Conservation (phyloP, 2,113 vertebrate species). For the Asarcornis scutulata region DNA sequence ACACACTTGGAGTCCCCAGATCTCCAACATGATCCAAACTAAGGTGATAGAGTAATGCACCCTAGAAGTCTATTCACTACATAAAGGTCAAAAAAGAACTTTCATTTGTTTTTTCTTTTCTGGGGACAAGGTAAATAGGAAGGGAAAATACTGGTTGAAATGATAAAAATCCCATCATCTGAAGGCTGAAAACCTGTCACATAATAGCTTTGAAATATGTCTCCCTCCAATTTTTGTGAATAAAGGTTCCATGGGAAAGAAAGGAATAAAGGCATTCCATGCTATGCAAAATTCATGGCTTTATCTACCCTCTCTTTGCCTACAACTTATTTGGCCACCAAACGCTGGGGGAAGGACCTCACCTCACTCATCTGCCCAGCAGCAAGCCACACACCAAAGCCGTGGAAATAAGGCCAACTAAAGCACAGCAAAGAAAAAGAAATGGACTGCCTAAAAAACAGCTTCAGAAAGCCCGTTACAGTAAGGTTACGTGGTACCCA, state of each 20-base stretch:
- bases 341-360: not conserved
- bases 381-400: not conserved
- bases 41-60: not conserved
- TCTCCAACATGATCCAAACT: not conserved
- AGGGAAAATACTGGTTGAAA: not conserved
- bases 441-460: not conserved
- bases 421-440: not conserved
- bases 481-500: not conserved
- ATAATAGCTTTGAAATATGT: not conserved
- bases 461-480: not conserved
- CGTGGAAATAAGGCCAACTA: not conserved
- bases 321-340: not conserved
- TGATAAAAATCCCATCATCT: accelerated
- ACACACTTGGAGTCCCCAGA: not conserved
- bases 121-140: not conserved
- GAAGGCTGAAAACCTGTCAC: not conserved
- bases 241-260: not conserved
- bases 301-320: not conserved
- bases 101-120: not conserved
- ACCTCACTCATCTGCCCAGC: not conserved
- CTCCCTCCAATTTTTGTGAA: not conserved
- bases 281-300: not conserved
- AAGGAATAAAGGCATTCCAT: not conserved
- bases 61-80: not conserved
- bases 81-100: not conserved